Percentiles rank a stretch among this genome's conserved stretches.
Evolutionary conservation across 1,140 invertebrate species (phyloP).

Genomic region (Agrilus planipennis): DNA sequence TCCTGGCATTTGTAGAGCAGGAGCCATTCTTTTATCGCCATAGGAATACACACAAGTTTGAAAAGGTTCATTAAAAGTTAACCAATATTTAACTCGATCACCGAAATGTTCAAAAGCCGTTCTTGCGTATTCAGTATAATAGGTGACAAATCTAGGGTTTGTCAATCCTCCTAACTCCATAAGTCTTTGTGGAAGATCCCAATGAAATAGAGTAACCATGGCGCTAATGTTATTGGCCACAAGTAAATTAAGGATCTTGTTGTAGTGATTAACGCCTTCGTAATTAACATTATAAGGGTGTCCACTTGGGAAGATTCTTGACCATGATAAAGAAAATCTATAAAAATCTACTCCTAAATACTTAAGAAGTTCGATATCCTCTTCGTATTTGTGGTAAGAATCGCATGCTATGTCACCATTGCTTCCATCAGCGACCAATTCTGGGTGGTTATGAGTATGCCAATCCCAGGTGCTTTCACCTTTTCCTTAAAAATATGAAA

Average conservation of each 20-base stretch:
- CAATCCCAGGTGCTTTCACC: slow-evolving; percentile 32
- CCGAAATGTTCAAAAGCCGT: slow-evolving; percentile 12
- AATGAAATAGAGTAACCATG: slow-evolving; percentile 37
- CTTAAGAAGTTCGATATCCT: slow-evolving; percentile 37
- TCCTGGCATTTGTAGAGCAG: slow-evolving; percentile 34
- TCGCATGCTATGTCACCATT: slow-evolving; percentile 42
- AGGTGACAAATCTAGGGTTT: slow-evolving; percentile 22
- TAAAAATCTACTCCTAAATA: slow-evolving; percentile 39
- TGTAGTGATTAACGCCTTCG: slow-evolving; percentile 50
- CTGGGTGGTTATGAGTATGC: slow-evolving; percentile 21
- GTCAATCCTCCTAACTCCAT: slow-evolving; percentile 26
- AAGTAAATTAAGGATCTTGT: slow-evolving; percentile 44
- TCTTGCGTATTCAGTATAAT: slow-evolving; percentile 25
- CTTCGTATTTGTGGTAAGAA: slow-evolving; percentile 38
- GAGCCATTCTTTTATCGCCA: slow-evolving; percentile 11
- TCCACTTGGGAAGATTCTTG: slow-evolving; percentile 42
- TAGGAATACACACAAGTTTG: slow-evolving; percentile 14
- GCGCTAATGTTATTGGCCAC: slow-evolving; percentile 40
- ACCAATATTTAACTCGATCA: slow-evolving; percentile 34
- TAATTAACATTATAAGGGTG: slow-evolving; percentile 39
- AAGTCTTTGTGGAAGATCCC: slow-evolving; percentile 21
- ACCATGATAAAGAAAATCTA: slow-evolving; percentile 51
- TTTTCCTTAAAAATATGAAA: too few relatives aligned
- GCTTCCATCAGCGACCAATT: slow-evolving; percentile 27
- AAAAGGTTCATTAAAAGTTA: slow-evolving; percentile 31